Base-by-base conservation (phyloP, 2,797 vertebrate species). In the Tragelaphus eurycerus region DNA sequence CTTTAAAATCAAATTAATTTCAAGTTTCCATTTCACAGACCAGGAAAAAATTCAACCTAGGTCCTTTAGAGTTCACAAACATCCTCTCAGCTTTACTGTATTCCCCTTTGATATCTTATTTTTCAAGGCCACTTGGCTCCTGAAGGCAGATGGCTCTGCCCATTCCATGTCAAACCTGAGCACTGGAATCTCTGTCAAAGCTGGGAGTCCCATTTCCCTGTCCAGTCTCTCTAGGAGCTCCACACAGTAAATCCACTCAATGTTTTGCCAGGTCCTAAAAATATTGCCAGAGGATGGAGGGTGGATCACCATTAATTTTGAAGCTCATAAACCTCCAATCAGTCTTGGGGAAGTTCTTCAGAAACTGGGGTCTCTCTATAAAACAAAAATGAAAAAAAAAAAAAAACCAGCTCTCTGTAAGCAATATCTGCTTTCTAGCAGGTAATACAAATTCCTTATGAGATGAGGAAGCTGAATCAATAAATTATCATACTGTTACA, bases 1-100 rank as follows among this genome's bases (percentile, higher is more conserved):
- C 25, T 78, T 93, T 71, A 82, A 62, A 95, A 67, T 43, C 5
- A 82, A 87, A 76, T 94, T 94, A 92, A 97, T 90, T 87, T 9
- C 54, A 87, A 84, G 3, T 29, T 71, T 29, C n/a, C 48, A 78
- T 71, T 23, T 79, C 25, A 94, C 2, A 10, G 14, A 38, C 14
- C 16, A 62, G 34, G n/a, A 83, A 25, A 25, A 94, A 92, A 52
- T 96, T 83, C 57, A 89, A 11, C 34, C 29, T 43, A 19, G 15
- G 38, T 38, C 29, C 29, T 86, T 57, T 43, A 81, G 50, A 57
- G 38, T 29, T 92, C 17, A 25, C 38, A 78, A 43, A 29, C 29
- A 31, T 60, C 17, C 43, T 93, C 52, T 85, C 25, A 48, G 34
- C 83, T 74, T 67, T 46, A 52, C 46, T 25, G 5, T 55, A 11